A percentile compares a stretch with the other conserved stretches of the same genome.
These are phyloP conservation scores for Lingula anatina DNA, from an alignment of 2,888 invertebrate genomes.

Conservation along the genomic window DNA sequence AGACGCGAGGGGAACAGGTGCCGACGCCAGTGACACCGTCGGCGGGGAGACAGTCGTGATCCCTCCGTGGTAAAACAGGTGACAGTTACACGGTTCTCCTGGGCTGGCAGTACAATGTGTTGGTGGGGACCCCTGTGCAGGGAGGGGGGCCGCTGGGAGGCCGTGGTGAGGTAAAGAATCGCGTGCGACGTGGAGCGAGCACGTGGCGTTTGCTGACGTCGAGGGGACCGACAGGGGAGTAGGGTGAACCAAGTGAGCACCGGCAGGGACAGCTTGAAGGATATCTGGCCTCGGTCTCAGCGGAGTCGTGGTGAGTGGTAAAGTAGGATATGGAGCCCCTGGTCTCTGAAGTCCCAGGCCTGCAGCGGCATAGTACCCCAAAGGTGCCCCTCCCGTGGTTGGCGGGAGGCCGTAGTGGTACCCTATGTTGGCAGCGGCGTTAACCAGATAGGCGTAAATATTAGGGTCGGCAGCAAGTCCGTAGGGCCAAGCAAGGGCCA, in stretches of 20 bases:
- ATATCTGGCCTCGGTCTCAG: conserved; percentile 22
- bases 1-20: conserved; percentile 4
- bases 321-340: conserved; percentile 15
- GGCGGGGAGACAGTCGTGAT: conserved; percentile 13
- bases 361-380: conserved; percentile 33
- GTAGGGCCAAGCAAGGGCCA: conserved; percentile 93
- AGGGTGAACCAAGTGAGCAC: conserved; percentile 12
- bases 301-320: conserved; percentile 20
- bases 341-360: conserved; percentile 24
- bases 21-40: conserved; percentile 5
- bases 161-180: neutral
- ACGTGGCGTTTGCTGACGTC: neutral
- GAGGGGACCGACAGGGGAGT: conserved; percentile 5
- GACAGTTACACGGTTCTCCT: conserved; percentile 7
- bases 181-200: neutral
- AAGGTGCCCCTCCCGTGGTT: conserved; percentile 18
- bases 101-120: neutral
- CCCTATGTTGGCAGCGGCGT: conserved; percentile 63
- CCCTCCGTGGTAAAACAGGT: conserved; percentile 11
- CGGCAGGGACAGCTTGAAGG: conserved; percentile 19
- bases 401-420: conserved; percentile 24
- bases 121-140: no score
- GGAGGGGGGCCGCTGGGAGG: neutral
- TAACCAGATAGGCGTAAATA: conserved; percentile 78
- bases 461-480: conserved; percentile 66